A percentile compares a stretch with the other conserved stretches of the same genome.
Conservation (phyloP, 2,113 vertebrate genomes). For the Salvelinus alpinus region DNA sequence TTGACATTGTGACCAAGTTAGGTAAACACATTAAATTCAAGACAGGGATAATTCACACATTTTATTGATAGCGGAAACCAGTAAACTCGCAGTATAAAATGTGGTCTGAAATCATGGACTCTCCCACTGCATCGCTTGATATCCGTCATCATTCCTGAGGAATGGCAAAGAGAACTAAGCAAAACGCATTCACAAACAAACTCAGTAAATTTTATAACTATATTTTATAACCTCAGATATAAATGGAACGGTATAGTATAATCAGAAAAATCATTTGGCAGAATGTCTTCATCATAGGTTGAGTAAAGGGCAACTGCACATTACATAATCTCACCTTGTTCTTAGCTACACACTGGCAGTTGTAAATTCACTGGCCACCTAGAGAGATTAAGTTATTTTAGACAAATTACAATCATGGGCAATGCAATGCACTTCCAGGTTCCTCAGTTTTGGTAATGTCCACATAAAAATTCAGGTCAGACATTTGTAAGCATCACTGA, state of each 20-base stretch:
- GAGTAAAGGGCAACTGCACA: not conserved
- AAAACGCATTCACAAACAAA: not conserved
- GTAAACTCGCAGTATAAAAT: no score
- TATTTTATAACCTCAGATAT: constrained; percentile 60
- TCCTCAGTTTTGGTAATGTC: constrained; percentile 64
- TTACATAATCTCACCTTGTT: not conserved
- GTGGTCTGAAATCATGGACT: no score
- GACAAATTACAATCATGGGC: no score
- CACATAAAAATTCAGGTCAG: constrained; percentile 72
- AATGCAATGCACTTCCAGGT: not conserved
- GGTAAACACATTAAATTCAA: no score
- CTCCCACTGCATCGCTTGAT: no score
- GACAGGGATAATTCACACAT: no score
- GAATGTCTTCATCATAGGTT: constrained; percentile 75
- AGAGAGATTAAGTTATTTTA: not conserved
- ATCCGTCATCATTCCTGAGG: no score
- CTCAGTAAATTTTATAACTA: no score
- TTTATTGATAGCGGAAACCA: no score
- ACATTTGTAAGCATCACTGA: constrained; percentile 79
- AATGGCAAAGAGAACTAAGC: no score
- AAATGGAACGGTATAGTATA: constrained; percentile 76
- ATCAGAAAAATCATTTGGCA: constrained; percentile 80
- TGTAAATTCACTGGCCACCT: not conserved
- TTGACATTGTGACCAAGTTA: no score
- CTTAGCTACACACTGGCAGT: not conserved